These are phyloP conservation scores for human DNA, from an alignment of 2,113 vertebrate species.

Conservation along the genomic window DNA sequence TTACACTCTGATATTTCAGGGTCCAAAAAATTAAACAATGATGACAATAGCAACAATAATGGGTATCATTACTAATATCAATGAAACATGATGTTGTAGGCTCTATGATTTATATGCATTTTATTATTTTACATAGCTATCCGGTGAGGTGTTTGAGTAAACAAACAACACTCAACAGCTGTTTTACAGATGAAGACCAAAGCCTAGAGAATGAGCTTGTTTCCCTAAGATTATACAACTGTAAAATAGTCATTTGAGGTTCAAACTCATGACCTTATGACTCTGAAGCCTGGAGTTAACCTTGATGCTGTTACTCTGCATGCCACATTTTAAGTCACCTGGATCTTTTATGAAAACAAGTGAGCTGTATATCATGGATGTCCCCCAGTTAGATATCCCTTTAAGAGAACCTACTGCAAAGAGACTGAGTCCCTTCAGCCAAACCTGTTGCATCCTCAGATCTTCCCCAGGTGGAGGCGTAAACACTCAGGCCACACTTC, in stretches of 20 bases:
- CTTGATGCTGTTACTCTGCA: background rate
- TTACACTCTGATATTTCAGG: background rate
- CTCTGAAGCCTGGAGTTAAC: background rate
- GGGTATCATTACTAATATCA: background rate
- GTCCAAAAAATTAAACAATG: background rate
- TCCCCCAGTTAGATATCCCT: background rate
- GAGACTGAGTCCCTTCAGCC: background rate
- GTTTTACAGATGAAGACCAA: background rate
- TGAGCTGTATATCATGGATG: background rate
- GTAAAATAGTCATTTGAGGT: background rate
- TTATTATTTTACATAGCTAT: background rate
- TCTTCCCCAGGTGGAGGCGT: background rate
- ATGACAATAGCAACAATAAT: background rate
- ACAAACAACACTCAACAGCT: background rate
- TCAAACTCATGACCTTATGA: background rate
- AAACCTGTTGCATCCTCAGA: background rate
- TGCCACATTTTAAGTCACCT: background rate
- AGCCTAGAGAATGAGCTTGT: background rate
- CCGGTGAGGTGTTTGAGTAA: background rate
- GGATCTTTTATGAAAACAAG: background rate
- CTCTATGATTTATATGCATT: background rate
- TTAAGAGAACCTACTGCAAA: background rate
- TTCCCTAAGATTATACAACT: background rate
- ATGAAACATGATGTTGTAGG: no score
- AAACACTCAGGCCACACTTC: background rate